Conservation (phyloP, 2,888 invertebrate genomes). For the Clusia tigrina region DNA sequence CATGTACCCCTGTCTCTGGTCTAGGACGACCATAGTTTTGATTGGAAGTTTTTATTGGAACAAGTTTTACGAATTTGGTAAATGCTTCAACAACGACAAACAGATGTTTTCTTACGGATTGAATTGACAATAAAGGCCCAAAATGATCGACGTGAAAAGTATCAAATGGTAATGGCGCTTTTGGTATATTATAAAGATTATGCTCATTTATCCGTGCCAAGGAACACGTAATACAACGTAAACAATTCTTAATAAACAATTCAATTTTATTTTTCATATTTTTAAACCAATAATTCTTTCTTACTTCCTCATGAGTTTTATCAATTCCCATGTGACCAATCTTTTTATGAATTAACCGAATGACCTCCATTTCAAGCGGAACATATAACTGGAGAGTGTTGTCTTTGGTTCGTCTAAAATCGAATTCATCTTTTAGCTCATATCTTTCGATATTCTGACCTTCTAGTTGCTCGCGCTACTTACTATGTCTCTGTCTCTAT, state of each 20-base stretch:
- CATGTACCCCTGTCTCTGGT: not conserved
- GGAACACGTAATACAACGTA: slow-evolving; percentile 26
- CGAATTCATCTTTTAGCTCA: slow-evolving; percentile 33
- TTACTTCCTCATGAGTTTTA: slow-evolving; percentile 43
- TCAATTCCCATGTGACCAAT: slow-evolving; percentile 49
- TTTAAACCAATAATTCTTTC: slow-evolving; percentile 50
- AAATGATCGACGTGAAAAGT: slow-evolving; percentile 61
- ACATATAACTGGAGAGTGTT: slow-evolving; percentile 33
- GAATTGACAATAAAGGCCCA: slow-evolving; percentile 52
- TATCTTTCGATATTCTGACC: slow-evolving; percentile 23
- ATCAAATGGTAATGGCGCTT: slow-evolving; percentile 26
- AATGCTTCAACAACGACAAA: slow-evolving; percentile 26
- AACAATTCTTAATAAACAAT: slow-evolving; percentile 29
- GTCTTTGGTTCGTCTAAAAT: slow-evolving; percentile 24
- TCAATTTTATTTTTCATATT: slow-evolving; percentile 38
- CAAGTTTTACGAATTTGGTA: slow-evolving; percentile 45
- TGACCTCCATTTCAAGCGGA: slow-evolving; percentile 41
- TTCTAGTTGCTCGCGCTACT: slow-evolving; percentile 35
- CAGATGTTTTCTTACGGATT: slow-evolving; percentile 40
- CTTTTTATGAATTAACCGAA: slow-evolving; percentile 43
- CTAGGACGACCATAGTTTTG: not conserved
- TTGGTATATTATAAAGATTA: slow-evolving; percentile 15
- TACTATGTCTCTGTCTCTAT: slow-evolving; percentile 37
- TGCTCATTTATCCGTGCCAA: slow-evolving; percentile 36
- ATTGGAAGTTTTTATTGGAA: slow-evolving; percentile 27